Evolutionary conservation across 2,797 vertebrate species (phyloP).

Genomic region (Triplophysa yarkandensis): DNA sequence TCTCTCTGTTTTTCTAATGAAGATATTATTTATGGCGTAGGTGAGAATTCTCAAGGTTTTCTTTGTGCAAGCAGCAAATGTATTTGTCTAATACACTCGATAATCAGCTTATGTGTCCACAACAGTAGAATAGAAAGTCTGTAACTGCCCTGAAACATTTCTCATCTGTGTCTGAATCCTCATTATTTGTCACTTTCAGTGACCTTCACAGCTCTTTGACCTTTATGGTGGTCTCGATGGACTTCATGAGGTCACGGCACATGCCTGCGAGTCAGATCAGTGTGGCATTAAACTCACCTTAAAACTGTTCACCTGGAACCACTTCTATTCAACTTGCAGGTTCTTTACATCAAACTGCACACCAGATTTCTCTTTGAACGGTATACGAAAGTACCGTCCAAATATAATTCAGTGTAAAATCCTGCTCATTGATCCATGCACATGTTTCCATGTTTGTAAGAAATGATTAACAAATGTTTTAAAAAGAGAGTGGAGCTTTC

Average conservation of each 20-base stretch:
- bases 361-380: background rate
- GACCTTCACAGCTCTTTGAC: slow-evolving; percentile 7
- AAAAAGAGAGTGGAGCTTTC: background rate
- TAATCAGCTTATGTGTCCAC: slow-evolving; percentile 44
- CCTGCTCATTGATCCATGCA: slow-evolving; percentile 6
- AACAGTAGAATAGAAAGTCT: slow-evolving; percentile 20
- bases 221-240: background rate
- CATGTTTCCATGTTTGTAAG: background rate
- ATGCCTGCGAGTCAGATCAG: background rate
- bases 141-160: background rate
- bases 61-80: background rate
- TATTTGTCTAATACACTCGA: slow-evolving; percentile 13
- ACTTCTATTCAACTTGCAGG: background rate
- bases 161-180: background rate
- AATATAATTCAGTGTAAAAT: background rate
- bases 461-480: slow-evolving; percentile 29
- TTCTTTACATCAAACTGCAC: background rate
- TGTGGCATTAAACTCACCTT: slow-evolving; percentile 15
- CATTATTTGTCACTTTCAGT: background rate
- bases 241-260: background rate
- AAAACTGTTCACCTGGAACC: background rate
- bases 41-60: background rate
- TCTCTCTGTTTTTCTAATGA: background rate
- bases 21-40: background rate
- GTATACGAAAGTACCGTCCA: background rate